A percentile compares a stretch with the other conserved stretches of the same genome.
These are phyloP conservation scores for Apodemia mormo DNA, from an alignment of 2,888 invertebrate genomes.

Conservation along the genomic window DNA sequence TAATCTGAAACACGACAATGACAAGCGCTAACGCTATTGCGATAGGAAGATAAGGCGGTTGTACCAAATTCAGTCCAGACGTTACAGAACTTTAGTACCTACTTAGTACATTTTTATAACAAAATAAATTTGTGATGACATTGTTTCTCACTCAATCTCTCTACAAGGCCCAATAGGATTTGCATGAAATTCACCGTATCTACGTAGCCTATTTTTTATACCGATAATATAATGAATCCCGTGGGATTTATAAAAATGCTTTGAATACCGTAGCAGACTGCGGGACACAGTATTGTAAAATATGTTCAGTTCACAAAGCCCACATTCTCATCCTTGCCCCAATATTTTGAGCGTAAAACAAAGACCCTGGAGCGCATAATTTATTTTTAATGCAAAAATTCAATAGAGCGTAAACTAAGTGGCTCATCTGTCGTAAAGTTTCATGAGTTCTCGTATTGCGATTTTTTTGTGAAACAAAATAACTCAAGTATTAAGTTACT, in stretches of 20 bases:
- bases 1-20: too few relatives aligned
- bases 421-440: conserved; percentile 69
- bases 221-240: neutral
- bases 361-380: neutral
- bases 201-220: too few relatives aligned
- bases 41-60: too few relatives aligned
- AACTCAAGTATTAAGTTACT: conserved; percentile 71
- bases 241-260: neutral
- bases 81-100: too few relatives aligned
- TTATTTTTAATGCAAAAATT: conserved; percentile 34
- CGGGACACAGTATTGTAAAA: neutral
- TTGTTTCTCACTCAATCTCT: too few relatives aligned
- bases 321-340: neutral
- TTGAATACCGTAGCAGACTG: neutral
- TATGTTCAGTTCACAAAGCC: neutral
- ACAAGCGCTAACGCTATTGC: too few relatives aligned
- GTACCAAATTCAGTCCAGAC: too few relatives aligned
- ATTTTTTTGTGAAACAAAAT: conserved; percentile 50
- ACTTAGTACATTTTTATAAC: too few relatives aligned
- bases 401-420: conserved; percentile 69
- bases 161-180: too few relatives aligned
- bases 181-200: too few relatives aligned
- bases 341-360: conserved; percentile 8
- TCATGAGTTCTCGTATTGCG: conserved; percentile 68
- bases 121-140: too few relatives aligned